Conservation (phyloP, 35 echinoderm and acorn worm genomes). For the Apostichopus japonicus region DNA sequence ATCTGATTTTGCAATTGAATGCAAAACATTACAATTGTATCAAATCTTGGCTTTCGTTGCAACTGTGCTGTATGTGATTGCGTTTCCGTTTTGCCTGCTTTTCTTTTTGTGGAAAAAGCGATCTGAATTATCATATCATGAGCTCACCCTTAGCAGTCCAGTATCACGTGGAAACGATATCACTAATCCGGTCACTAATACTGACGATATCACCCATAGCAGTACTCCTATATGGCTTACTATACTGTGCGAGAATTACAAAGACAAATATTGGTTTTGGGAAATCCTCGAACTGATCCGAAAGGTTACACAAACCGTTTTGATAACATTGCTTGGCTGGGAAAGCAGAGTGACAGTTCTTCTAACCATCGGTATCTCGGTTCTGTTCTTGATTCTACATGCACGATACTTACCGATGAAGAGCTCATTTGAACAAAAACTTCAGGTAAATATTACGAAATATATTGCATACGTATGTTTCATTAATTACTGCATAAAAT, state of each 20-base stretch:
- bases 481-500: too few relatives aligned
- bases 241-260: constrained; percentile 69
- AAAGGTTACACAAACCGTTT: background rate
- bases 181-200: background rate
- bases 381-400: constrained; percentile 39
- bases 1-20: too few relatives aligned
- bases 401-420: constrained; percentile 44
- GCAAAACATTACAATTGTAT: too few relatives aligned
- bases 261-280: constrained; percentile 29
- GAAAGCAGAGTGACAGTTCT: background rate
- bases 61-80: too few relatives aligned
- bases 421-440: constrained; percentile 5
- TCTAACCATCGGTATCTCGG: background rate
- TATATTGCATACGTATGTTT: too few relatives aligned
- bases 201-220: background rate
- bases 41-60: too few relatives aligned
- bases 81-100: too few relatives aligned
- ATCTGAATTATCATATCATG: too few relatives aligned
- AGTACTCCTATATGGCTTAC: background rate
- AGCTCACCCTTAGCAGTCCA: background rate
- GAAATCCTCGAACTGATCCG: constrained; percentile 9
- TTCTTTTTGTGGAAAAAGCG: too few relatives aligned
- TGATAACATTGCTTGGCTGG: background rate
- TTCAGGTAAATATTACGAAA: constrained; percentile 18
- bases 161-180: background rate